Percentiles rank a stretch among this genome's conserved stretches.
Conservation (phyloP, 2,113 vertebrate genomes). For the Emydura subglobosa region DNA sequence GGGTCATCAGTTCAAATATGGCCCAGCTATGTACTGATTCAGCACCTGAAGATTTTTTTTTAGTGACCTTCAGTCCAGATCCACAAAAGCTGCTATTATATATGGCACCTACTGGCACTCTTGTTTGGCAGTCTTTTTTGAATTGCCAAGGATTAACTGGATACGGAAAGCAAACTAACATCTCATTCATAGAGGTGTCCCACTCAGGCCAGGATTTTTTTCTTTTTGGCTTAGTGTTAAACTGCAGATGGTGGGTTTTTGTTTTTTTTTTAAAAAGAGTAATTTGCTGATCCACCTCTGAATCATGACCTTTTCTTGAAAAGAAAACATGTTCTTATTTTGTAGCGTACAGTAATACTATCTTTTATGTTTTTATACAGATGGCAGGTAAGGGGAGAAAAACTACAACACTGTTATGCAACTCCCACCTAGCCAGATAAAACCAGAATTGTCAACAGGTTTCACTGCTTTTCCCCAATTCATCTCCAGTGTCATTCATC, state of each 20-base stretch:
- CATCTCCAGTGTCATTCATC: background rate
- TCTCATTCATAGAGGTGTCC: background rate
- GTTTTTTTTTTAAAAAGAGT: background rate
- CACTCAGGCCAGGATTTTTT: background rate
- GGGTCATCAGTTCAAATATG: background rate
- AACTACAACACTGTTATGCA: background rate
- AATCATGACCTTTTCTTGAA: background rate
- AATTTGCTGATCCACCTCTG: background rate
- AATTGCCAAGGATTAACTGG: background rate
- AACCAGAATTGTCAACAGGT: background rate
- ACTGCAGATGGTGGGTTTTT: background rate
- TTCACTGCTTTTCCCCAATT: background rate
- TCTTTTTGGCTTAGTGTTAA: background rate
- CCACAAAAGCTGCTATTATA: background rate
- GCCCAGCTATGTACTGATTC: background rate
- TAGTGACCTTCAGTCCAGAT: no score
- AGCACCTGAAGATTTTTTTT: background rate
- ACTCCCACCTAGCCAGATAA: background rate
- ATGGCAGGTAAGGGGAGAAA: background rate
- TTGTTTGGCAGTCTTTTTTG: fast-evolving
- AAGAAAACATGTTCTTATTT: background rate
- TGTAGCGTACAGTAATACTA: background rate
- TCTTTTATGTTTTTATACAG: background rate
- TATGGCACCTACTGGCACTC: background rate
- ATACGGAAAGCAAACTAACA: background rate